These are phyloP conservation scores for Beroe forskalii DNA, from an alignment of 37 sponge, comb jelly and placozoan species.

Conservation along the genomic window DNA sequence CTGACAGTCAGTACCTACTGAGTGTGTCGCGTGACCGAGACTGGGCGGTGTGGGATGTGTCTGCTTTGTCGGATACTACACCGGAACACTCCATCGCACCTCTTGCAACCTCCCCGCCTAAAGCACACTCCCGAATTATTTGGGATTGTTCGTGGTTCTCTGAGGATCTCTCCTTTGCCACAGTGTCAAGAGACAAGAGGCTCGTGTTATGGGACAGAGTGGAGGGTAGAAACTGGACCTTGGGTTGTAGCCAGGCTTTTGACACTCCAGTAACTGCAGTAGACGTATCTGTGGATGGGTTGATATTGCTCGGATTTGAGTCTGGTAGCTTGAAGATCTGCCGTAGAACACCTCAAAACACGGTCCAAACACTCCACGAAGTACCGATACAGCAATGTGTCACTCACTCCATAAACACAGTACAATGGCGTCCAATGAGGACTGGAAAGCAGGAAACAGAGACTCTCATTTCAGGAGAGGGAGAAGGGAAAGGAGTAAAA, in stretches of 20 bases:
- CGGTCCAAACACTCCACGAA: not conserved
- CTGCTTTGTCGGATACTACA: not conserved
- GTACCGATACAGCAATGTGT: constrained; percentile 14
- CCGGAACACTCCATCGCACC: not conserved
- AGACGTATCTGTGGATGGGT: not conserved
- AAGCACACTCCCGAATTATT: constrained; percentile 48
- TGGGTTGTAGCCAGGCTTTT: not conserved
- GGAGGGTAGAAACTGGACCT: not conserved
- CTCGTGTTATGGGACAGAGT: constrained; percentile 11
- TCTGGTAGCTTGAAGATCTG: not conserved
- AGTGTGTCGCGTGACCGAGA: constrained; percentile 63
- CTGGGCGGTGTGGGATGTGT: constrained; percentile 54
- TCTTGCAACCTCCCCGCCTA: constrained; percentile 15
- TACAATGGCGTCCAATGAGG: constrained; percentile 59
- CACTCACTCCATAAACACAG: not conserved
- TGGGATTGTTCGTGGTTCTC: constrained; percentile 60
- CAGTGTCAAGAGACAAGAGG: constrained; percentile 46
- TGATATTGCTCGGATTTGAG: constrained; percentile 22
- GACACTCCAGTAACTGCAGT: constrained; percentile 2
- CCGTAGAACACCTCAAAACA: not conserved
- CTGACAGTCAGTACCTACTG: constrained; percentile 14
- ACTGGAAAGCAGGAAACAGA: too few species aligned
- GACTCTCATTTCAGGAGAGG: too few species aligned
- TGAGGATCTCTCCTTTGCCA: not conserved
- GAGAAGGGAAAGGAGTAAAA: too few species aligned